A percentile compares a stretch with the other conserved stretches of the same genome.
Evolutionary conservation across 2,113 vertebrate species (phyloP).

Genomic region (Lophotis ruficrista): DNA sequence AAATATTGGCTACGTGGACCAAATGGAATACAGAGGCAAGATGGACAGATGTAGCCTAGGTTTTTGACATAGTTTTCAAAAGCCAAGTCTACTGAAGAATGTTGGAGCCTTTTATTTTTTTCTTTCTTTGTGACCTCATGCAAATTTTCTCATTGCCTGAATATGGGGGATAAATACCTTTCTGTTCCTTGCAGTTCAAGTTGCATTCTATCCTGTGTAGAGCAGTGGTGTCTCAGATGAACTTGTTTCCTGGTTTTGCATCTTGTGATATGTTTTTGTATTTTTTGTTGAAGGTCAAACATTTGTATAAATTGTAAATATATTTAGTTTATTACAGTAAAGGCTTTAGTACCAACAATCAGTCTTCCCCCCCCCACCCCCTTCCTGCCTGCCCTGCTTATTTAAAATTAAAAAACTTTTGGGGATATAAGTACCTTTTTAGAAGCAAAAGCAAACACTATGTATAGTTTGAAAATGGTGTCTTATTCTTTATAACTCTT

Average conservation of each 20-base stretch:
- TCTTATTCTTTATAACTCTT: conserved; percentile 60
- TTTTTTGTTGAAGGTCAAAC: conserved; percentile 86
- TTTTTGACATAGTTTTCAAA: conserved; percentile 35
- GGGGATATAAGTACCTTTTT: conserved; percentile 62
- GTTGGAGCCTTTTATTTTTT: conserved; percentile 47
- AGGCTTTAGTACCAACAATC: conserved; percentile 89
- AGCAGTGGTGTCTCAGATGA: conserved; percentile 75
- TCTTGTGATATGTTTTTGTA: conserved; percentile 83
- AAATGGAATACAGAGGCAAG: conserved; percentile 29
- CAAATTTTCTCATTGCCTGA: conserved; percentile 62
- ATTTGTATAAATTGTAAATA: conserved; percentile 98
- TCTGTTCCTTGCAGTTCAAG: conserved; percentile 73
- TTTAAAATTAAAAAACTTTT: conserved; percentile 65
- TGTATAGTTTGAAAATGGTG: conserved; percentile 59
- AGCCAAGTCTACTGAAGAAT: conserved; percentile 61
- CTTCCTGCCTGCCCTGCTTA: background rate
- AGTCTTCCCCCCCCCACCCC: conserved; percentile 67
- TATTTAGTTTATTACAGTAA: conserved; percentile 93
- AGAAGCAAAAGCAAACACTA: conserved; percentile 55
- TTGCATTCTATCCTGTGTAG: conserved; percentile 74
- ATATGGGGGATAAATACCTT: conserved; percentile 69
- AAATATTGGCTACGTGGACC: conserved; percentile 51
- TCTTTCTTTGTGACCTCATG: conserved; percentile 65
- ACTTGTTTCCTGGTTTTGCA: conserved; percentile 78
- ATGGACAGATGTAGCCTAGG: conserved; percentile 56